Conservation (phyloP, 2,113 vertebrate species). For the Aix galericulata region DNA sequence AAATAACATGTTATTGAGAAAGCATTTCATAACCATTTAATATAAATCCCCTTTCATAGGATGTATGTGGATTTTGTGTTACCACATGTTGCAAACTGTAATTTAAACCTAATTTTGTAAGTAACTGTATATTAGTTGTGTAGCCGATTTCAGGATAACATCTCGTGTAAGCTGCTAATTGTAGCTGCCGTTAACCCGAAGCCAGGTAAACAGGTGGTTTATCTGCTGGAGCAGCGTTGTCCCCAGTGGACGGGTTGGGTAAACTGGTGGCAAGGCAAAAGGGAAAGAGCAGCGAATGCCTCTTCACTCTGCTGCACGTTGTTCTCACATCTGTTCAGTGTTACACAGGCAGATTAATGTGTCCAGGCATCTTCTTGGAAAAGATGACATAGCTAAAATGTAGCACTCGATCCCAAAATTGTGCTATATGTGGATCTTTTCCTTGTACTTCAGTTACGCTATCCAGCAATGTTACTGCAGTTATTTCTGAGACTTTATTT, state of each 20-base stretch:
- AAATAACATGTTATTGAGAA: not conserved
- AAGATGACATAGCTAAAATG: not conserved
- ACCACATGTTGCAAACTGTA: not conserved
- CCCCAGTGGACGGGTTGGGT: rapidly evolving
- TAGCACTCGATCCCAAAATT: not conserved
- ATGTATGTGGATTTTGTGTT: not conserved
- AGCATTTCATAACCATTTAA: not conserved
- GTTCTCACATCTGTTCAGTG: not conserved
- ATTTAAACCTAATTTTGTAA: not conserved
- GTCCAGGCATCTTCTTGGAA: not conserved
- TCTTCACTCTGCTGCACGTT: not conserved
- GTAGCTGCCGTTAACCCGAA: not conserved
- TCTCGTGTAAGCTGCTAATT: not conserved
- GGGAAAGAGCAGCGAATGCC: not conserved
- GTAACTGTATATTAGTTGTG: not conserved
- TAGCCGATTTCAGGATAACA: not conserved
- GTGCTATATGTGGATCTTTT: not conserved
- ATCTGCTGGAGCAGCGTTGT: not conserved
- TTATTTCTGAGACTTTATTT: not conserved
- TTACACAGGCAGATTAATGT: not conserved
- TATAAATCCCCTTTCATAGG: not conserved
- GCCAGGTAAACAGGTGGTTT: not conserved
- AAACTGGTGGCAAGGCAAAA: not conserved
- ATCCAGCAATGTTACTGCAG: not conserved
- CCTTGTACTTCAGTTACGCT: not conserved